Evolutionary conservation across 1,140 invertebrate genomes (phyloP), one percentile per base, ranked within the genome.

Genomic region (Drosophila bifasciata): DNA sequence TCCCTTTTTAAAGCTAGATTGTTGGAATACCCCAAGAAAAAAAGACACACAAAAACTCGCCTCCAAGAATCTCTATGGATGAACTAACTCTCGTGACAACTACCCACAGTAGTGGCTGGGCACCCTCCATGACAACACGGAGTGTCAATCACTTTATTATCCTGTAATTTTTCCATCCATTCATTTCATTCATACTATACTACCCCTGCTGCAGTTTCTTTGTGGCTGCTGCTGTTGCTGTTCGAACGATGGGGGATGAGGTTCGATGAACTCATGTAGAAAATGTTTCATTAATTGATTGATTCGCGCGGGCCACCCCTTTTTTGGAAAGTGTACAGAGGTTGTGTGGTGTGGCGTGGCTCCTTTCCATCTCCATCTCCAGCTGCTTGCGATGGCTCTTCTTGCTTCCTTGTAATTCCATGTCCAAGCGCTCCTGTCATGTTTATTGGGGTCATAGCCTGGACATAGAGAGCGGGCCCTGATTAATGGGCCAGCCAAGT

Each of bases 241-340:
- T 60, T 55, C 49, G 46, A 15, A 13, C 19, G n/a, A n/a, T n/a
- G 15, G 13, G 15, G 67, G 66, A 58, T 67, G 83, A 64, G 83
- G 83, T 88, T 88, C 84, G 71, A 66, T 89, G 83, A 88, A 89
- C 83, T 79, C 72, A 60, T 72, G 75, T 66, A 72, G 77, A 76
- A 86, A 86, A 86, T 68, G 75, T 83, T 72, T 53, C 79, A 76
- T 89, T 88, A 88, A 88, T 88, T 88, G 83, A 88, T 88, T 89
- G 84, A 84, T 84, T 73, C 70, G 74, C 69, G 72, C 57, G 56
- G 56, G 1, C 62, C 56, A 36, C 25, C 46, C 57, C 28, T 13
- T 39, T n/a, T 46, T 11, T n/a, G 21, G n/a, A 15, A 66, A 66
- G 46, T 41, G 32, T 36, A 13, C 3, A 21, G 44, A 64, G 61